Conservation (phyloP, 2,797 vertebrate species). For the Rhynchotus rufescens region DNA sequence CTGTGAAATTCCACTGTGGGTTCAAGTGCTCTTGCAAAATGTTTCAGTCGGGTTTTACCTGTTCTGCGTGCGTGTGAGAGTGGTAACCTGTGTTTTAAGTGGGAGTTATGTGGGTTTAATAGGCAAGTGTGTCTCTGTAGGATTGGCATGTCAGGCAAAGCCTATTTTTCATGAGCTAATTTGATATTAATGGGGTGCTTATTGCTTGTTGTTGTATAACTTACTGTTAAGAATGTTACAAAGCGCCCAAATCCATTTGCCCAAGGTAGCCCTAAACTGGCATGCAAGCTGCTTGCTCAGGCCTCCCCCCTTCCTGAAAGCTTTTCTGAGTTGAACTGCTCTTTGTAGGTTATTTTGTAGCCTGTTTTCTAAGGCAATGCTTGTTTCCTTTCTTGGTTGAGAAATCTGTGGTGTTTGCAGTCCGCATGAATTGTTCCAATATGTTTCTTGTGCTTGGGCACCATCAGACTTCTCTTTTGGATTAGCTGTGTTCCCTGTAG, state of each 20-base stretch:
- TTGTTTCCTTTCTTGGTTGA: not conserved
- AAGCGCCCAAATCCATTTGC: not conserved
- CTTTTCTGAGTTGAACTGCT: not conserved
- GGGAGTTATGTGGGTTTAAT: not conserved
- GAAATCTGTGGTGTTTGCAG: not conserved
- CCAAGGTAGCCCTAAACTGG: not conserved
- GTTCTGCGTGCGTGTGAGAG: not conserved
- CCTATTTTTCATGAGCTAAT: not conserved
- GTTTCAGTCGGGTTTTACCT: not conserved
- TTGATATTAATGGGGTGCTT: not conserved
- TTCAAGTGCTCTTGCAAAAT: not conserved
- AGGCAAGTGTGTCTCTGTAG: not conserved
- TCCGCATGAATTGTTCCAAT: rapidly evolving
- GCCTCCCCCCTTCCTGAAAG: not conserved
- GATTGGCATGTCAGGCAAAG: not conserved
- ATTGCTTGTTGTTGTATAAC: not conserved
- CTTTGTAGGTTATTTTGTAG: not conserved
- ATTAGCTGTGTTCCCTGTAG: not conserved
- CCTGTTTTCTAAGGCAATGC: not conserved
- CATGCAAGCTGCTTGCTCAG: rapidly evolving
- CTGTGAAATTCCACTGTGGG: not conserved
- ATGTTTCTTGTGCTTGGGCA: not conserved
- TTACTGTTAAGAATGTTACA: not conserved
- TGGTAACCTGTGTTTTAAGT: not conserved
- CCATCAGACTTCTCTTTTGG: not conserved